Conservation (phyloP, 2,113 vertebrate species). For the Onychostoma macrolepis region DNA sequence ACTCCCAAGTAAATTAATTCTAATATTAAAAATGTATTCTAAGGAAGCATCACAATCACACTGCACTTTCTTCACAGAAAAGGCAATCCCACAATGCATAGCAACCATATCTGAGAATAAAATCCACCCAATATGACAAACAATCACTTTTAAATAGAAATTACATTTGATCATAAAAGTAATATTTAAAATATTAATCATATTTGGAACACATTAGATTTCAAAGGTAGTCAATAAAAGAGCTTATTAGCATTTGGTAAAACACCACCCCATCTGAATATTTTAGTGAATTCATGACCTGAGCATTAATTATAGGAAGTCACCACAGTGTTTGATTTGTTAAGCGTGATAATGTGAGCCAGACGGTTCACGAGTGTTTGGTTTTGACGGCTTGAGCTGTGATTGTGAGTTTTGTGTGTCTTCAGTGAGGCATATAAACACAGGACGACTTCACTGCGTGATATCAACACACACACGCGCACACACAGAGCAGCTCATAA, state of each 20-base stretch:
- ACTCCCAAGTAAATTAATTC: no score
- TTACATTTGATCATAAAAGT: not conserved
- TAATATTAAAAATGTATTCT: not conserved
- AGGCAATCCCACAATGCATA: not conserved
- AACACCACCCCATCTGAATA: not conserved
- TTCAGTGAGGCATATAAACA: slow-evolving; percentile 27
- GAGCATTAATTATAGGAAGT: not conserved
- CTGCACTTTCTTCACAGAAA: not conserved
- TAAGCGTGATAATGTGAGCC: not conserved
- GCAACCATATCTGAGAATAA: not conserved
- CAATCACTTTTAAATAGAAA: not conserved
- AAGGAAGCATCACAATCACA: not conserved
- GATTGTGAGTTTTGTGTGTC: slow-evolving; percentile 26
- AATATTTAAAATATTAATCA: not conserved
- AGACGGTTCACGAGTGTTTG: not conserved
- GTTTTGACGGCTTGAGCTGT: slow-evolving; percentile 12
- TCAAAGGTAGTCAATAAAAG: not conserved
- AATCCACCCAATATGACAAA: not conserved
- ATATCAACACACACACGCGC: slow-evolving; percentile 22
- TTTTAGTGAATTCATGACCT: not conserved
- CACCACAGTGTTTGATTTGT: not conserved
- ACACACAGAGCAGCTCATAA: slow-evolving; percentile 17
- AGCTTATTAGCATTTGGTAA: not conserved
- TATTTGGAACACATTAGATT: not conserved
- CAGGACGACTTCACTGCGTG: slow-evolving; percentile 20